Percentiles rank a stretch among this genome's conserved stretches.
Conservation (phyloP, 1,140 invertebrate genomes). For the Drosophila erecta region DNA sequence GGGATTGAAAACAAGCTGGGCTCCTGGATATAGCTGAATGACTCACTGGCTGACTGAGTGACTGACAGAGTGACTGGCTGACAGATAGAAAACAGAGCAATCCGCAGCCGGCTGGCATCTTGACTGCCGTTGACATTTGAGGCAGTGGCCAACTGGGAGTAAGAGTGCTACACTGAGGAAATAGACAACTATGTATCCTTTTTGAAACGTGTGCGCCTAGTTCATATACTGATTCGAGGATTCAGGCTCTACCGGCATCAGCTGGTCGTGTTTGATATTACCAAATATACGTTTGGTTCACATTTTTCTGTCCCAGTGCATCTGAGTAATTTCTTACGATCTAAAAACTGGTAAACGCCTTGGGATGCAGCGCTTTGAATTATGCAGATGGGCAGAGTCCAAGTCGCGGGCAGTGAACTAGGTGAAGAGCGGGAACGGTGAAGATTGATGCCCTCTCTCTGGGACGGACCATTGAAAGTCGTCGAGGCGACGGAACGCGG, state of each 20-base stretch:
- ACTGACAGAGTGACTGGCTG: constrained; percentile 11
- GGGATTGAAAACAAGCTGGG: constrained; percentile 55
- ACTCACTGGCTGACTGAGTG: constrained; percentile 20
- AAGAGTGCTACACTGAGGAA: constrained; percentile 7
- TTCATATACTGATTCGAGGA: no score
- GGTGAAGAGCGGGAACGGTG: neutral
- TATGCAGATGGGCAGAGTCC: constrained; percentile 16
- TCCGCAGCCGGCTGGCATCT: constrained; percentile 34
- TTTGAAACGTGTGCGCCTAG: neutral
- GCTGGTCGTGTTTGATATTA: no score
- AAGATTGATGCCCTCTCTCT: constrained; percentile 35
- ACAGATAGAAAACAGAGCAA: constrained; percentile 23
- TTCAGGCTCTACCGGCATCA: no score
- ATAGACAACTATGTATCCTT: neutral
- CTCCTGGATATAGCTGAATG: constrained; percentile 30
- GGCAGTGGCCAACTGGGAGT: constrained; percentile 23
- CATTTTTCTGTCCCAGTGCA: neutral
- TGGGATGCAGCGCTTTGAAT: constrained; percentile 28
- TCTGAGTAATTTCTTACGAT: constrained; percentile 12
- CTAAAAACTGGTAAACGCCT: constrained; percentile 4
- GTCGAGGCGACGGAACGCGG: neutral
- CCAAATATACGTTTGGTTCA: no score
- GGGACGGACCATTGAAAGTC: neutral
- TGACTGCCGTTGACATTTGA: constrained; percentile 58
- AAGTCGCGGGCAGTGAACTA: constrained; percentile 1